These are phyloP conservation scores for Chalcis sispes DNA, from an alignment of 2,888 invertebrate species.

Conservation along the genomic window DNA sequence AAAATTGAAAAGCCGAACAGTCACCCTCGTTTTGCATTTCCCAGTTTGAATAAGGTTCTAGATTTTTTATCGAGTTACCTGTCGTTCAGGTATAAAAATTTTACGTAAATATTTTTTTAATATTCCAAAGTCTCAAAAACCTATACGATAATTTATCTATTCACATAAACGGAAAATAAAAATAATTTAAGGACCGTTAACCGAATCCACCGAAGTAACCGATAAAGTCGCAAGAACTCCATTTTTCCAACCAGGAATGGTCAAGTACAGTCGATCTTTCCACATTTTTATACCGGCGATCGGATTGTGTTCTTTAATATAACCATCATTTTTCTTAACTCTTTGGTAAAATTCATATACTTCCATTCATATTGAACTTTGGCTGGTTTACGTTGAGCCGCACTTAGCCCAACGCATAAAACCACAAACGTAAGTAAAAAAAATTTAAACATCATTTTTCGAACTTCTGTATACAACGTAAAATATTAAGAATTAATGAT, in stretches of 20 bases:
- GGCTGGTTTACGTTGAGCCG: slow-evolving; percentile 77
- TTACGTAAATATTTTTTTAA: not conserved
- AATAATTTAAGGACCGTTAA: not conserved
- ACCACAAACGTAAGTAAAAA: too few species aligned
- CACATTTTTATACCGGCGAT: slow-evolving; percentile 84
- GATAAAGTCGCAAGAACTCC: slow-evolving; percentile 85
- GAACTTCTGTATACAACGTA: too few species aligned
- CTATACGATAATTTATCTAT: not conserved
- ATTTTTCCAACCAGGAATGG: slow-evolving; percentile 83
- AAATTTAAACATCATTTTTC: not conserved
- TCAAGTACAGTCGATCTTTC: slow-evolving; percentile 82
- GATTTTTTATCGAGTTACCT: not conserved
- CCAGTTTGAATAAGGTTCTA: slow-evolving; percentile 84
- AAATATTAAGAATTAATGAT: too few species aligned
- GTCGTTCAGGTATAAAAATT: not conserved
- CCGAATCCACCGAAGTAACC: slow-evolving; percentile 75
- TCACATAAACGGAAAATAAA: not conserved
- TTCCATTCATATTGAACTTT: slow-evolving; percentile 85
- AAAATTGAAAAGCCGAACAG: slow-evolving; percentile 84
- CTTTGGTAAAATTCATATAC: slow-evolving; percentile 81
- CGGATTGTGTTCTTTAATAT: slow-evolving; percentile 83
- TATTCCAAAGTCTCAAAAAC: not conserved
- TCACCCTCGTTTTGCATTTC: slow-evolving; percentile 81
- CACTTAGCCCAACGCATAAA: not conserved
- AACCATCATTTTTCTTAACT: slow-evolving; percentile 79